Evolutionary conservation across 1,140 invertebrate genomes (phyloP), one percentile per base, ranked within the genome.

Genomic region (Hormaphis cornu): DNA sequence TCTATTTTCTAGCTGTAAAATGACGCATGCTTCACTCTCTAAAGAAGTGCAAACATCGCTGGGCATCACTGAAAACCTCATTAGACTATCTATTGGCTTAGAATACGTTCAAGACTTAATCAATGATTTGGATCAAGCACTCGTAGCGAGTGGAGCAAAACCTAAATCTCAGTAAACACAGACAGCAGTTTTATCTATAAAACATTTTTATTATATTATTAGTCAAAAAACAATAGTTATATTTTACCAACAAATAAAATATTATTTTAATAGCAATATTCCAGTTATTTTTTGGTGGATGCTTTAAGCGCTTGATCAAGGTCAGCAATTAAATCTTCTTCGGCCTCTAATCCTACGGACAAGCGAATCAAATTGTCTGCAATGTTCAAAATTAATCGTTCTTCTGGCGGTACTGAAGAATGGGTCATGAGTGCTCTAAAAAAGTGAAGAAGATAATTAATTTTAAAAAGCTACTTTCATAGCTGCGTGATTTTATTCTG

Each of bases 51-150:
- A 93, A 73, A 80, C 76, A 18, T 76, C 82, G 37, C 80, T 98
- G 7, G 92, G 92, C 14, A 96, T 98, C 53, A 87, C 84, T 0
- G 90, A 97, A 76, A 86, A 86, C 30, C 80, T 98, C 1, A 86
- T 99, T 69, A 82, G 96, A 70, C 78, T 98, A 5, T 97, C 95
- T 0, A 87, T 98, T 48, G 95, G 96, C 7, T 80, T 98, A 4
- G 96, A 98, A 81, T 86, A 91, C 73, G 80, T 84, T 8, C 82
- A 89, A 33, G 95, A 98, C 82, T 81, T 98, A 8, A 85, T 97
- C 35, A 78, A 81, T n/a, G 96, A 98, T 81, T 76, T 98, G 8
- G 85, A 91, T 71, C 84, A 90, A 79, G 94, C 93, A 28, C 79
- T 91, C 1, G 78, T 79, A 71, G 74, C 73, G 69, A 54, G 59